These are phyloP conservation scores for Fragum sueziense DNA, from an alignment of 2,888 invertebrate genomes.

Conservation along the genomic window DNA sequence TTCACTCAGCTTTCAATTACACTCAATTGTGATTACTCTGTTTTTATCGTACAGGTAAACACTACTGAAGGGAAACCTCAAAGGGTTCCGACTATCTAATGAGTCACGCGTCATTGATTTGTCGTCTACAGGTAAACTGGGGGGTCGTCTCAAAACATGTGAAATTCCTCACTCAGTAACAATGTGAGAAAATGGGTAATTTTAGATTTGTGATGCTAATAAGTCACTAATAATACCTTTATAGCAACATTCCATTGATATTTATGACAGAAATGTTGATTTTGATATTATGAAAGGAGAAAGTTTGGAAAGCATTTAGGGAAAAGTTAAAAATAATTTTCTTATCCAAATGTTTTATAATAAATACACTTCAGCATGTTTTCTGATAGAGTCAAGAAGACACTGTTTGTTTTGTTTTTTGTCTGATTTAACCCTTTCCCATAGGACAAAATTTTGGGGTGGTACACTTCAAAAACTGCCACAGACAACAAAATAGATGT, in stretches of 20 bases:
- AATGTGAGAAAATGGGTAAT: background rate
- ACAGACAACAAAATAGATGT: no score
- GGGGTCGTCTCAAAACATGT: conserved; percentile 51
- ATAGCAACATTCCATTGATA: background rate
- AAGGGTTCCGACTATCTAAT: conserved; percentile 48
- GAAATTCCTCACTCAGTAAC: background rate
- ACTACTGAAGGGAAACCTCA: conserved; percentile 16
- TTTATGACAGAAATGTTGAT: background rate
- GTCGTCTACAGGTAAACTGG: conserved; percentile 45
- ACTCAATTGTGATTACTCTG: background rate
- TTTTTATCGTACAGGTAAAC: conserved; percentile 17
- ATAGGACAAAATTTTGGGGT: no score
- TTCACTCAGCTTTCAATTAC: conserved; percentile 6
- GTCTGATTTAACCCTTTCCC: no score
- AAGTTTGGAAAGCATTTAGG: no score
- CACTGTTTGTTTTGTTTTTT: no score
- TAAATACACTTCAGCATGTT: no score
- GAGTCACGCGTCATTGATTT: conserved; percentile 58
- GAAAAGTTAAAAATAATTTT: background rate
- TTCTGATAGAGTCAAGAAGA: no score
- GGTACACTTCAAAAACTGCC: no score
- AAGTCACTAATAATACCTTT: background rate
- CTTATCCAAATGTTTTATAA: background rate
- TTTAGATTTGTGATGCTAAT: background rate
- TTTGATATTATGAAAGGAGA: no score